Evolutionary conservation across 2,888 invertebrate species (phyloP), one percentile per base, ranked within the genome.

Genomic region (Glyphotaelius pellucidus): DNA sequence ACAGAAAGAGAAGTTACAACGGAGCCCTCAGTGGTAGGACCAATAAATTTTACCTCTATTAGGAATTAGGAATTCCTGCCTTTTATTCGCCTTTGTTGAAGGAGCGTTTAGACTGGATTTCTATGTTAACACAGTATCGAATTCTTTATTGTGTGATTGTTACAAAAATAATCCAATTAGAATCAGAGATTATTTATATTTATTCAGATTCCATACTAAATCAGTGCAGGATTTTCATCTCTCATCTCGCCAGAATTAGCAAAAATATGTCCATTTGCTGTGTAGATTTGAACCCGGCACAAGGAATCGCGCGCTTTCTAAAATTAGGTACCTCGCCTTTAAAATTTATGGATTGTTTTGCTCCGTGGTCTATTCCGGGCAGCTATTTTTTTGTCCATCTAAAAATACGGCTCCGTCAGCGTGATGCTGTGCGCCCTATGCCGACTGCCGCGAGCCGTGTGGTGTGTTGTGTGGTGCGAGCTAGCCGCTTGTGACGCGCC

Each of bases 281-380:
- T 25, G n/a, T n/a, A 9, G 25, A 67, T n/a, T 67, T 67, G 67
- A 67, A 67, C 67, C 67, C 67, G 67, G 67, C 67, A 67, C 67
- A 67, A 67, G 25, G 25, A 67, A 25, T 67, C 67, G 67, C 67
- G n/a, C 67, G 9, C n/a, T n/a, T 67, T 67, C 67, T 67, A n/a
- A 67, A n/a, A 67, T 67, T 67, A 42, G 42, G 42, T 42, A 67
- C 25, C n/a, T 67, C n/a, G 25, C 80, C 42, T 79, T 89, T 89
- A 35, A 67, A 79, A 89, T 89, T 80, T 35, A 89, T 89, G 88
- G 79, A 89, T 79, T 89, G 88, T 89, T 89, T 89, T 25, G 67
- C 88, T 35, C 88, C 67, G 32, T 42, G 31, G 67, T 89, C 80
- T 89, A 89, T 89, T 89, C 79, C 42, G 79, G 88, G 7, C 25